A percentile compares a stretch with the other conserved stretches of the same genome.
phyloP scores from a whole-genome alignment of 2,113 vertebrate genomes.

The Cyphomyrus discorhynchus region DNA sequence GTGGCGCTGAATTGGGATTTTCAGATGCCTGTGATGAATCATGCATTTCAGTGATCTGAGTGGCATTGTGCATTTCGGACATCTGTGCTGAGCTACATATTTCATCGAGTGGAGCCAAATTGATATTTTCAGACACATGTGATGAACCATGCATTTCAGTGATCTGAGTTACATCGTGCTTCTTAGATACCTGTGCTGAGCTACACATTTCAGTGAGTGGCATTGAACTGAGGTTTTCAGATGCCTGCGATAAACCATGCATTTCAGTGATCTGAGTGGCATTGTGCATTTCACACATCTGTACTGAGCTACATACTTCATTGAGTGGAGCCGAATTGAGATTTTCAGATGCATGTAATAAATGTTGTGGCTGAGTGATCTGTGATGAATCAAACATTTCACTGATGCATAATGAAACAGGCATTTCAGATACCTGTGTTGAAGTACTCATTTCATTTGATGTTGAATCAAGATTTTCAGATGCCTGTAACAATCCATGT shows the following conservation, averaged over 20 bases:
- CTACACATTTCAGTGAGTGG: background rate
- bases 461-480: background rate
- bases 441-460: background rate
- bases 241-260: background rate
- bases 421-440: background rate
- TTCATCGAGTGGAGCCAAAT: background rate
- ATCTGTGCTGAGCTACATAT: background rate
- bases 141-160: background rate
- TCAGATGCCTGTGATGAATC: background rate
- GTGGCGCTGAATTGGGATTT: too few species aligned
- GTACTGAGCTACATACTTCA: background rate
- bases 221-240: background rate
- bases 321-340: too few species aligned
- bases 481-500: background rate
- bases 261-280: background rate
- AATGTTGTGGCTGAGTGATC: background rate
- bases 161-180: background rate
- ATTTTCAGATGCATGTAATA: background rate
- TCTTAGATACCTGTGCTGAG: background rate
- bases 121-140: background rate
- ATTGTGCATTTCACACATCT: background rate
- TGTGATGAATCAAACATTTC: background rate
- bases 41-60: background rate
- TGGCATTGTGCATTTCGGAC: rapidly evolving
- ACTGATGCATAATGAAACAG: background rate